A percentile compares a stretch with the other conserved stretches of the same genome.
phyloP scores from a whole-genome alignment of 1,140 invertebrate species.

The Drosophila neocordata region DNA sequence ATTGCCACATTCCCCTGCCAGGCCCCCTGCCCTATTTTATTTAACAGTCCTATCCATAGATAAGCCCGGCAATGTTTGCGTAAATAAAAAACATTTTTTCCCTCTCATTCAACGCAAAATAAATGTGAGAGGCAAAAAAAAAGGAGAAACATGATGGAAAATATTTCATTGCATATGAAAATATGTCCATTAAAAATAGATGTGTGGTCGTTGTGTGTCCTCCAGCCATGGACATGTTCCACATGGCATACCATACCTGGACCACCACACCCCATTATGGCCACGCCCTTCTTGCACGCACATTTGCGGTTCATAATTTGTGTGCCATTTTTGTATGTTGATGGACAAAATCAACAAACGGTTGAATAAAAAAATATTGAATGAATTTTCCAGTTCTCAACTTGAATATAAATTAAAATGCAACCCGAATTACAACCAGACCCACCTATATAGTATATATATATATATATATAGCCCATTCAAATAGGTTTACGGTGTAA shows the following conservation, averaged over 20 bases:
- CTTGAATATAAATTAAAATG: constrained; percentile 79
- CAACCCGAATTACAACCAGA: constrained; percentile 62
- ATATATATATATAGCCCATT: constrained; percentile 17
- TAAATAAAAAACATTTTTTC: constrained; percentile 48
- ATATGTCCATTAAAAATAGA: constrained; percentile 75
- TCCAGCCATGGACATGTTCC: constrained; percentile 45
- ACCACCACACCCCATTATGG: constrained; percentile 30
- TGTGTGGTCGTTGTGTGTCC: constrained; percentile 58
- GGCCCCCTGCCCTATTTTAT: constrained; percentile 4
- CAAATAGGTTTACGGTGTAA: constrained; percentile 9
- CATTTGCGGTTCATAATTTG: constrained; percentile 80
- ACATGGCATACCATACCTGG: constrained; percentile 7
- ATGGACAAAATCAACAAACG: constrained; percentile 77
- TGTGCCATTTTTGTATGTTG: constrained; percentile 77
- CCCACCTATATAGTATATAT: constrained; percentile 24
- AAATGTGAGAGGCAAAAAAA: constrained; percentile 24
- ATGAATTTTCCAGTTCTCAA: constrained; percentile 55
- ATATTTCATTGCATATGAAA: constrained; percentile 52
- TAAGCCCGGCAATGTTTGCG: constrained; percentile 58
- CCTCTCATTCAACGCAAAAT: constrained; percentile 20
- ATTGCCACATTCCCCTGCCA: not conserved
- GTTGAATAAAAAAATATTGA: constrained; percentile 31
- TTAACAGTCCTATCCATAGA: constrained; percentile 46
- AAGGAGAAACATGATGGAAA: constrained; percentile 5
- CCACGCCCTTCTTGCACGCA: constrained; percentile 49